Base-by-base conservation (phyloP, 2,113 vertebrate genomes). In the Sinocyclocheilus rhinocerous region DNA sequence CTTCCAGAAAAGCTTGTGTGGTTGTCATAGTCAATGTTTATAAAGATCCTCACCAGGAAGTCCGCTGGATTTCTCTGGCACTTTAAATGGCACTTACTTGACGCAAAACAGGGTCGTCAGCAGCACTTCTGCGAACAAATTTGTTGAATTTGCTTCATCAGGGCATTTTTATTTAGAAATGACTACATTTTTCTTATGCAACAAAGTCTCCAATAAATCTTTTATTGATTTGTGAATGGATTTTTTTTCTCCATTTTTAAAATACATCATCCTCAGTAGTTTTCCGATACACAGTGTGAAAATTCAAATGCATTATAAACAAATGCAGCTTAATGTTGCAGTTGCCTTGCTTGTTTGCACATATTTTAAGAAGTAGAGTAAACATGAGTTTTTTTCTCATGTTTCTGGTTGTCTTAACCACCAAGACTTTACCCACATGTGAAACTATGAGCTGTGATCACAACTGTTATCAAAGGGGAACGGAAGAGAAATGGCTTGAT, bases 61-160 rank as follows among this genome's bases (percentile, higher is more conserved):
- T 94, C 22, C 45, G 45, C 69, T 52, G 72, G 90, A 93, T 92
- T 92, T 82, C 89, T 76, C 91, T 87, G 81, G 69, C 89, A 82
- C 81, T 88, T 75, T 70, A 22, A 73, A 70, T 45, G 67, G 75
- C 36, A 48, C 45, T 63, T 80, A 45, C 42, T 63, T 81, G 57
- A 63, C 4, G 15, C 4, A 65, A 65, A 45, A 26, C 57, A 42
- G 22, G 13, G 20, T 24, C 7, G 1, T 65, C 36, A 42, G 22
- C 33, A 24, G 22, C n/a, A 59, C 59, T 18, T 65, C 20, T 57
- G 48, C n/a, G 18, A 79, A 79, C 76, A 79, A 79, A 55, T 9
- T 15, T 7, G 15, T n/a, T n/a, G 16, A 39, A 80, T 63, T 12
- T 65, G 12, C 57, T 45, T 45, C 78, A 63, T 10, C 22, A 9